Evolutionary conservation across 2,888 invertebrate species (phyloP).

Genomic region (Megamerina dolium): DNA sequence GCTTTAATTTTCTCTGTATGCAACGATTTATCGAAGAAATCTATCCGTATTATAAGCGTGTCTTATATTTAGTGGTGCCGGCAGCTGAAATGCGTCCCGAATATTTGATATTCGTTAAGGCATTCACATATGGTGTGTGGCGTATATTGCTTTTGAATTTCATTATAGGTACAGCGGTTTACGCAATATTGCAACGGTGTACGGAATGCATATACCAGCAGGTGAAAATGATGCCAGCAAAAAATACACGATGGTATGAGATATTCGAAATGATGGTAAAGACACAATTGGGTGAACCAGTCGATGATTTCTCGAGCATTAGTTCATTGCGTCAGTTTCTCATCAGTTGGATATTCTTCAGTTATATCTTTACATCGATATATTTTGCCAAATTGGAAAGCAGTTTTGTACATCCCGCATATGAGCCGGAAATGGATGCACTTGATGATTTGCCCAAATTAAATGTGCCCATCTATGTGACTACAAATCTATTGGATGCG

Average conservation of each 20-base stretch:
- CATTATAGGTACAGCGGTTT: constrained; percentile 19
- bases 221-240: not conserved
- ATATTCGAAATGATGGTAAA: constrained; percentile 33
- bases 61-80: constrained; percentile 37
- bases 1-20: constrained; percentile 30
- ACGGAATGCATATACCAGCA: constrained; percentile 16
- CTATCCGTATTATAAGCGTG: constrained; percentile 32
- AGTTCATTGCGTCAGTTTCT: constrained; percentile 36
- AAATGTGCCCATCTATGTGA: constrained; percentile 27
- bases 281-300: constrained; percentile 36
- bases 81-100: constrained; percentile 33
- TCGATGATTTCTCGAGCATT: constrained; percentile 26
- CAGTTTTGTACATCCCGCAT: constrained; percentile 37
- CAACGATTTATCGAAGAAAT: constrained; percentile 26
- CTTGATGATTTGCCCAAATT: constrained; percentile 25
- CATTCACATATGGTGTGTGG: constrained; percentile 32
- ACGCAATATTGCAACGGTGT: constrained; percentile 13
- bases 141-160: constrained; percentile 26
- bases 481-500: constrained; percentile 21
- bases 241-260: constrained; percentile 26
- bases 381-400: constrained; percentile 45
- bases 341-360: constrained; percentile 41
- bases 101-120: constrained; percentile 35
- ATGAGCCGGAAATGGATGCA: constrained; percentile 33
- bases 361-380: constrained; percentile 36